Evolutionary conservation across 2,888 invertebrate genomes (phyloP).

Genomic region (Caradrina kadenii): DNA sequence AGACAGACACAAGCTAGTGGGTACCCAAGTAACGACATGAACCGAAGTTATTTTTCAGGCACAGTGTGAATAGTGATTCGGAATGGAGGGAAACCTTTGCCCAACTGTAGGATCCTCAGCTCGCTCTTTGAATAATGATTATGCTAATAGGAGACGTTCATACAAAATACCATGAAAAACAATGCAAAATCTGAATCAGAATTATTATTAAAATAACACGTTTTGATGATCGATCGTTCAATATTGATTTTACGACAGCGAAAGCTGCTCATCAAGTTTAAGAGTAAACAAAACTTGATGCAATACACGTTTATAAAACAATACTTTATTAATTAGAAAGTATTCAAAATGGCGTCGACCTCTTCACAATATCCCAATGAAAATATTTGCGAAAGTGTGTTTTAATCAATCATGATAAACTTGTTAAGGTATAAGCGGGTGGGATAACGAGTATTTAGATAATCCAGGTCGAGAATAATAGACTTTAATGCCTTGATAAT

Average conservation of each 20-base stretch:
- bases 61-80: background rate
- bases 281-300: constrained; percentile 34
- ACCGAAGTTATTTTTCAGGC: too few species aligned
- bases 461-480: constrained; percentile 37
- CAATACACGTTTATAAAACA: constrained; percentile 30
- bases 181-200: too few species aligned
- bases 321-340: constrained; percentile 56
- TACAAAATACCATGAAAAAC: too few species aligned
- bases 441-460: constrained; percentile 37
- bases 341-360: constrained; percentile 51
- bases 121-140: background rate
- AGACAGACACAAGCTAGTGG: too few species aligned
- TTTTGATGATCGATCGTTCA: background rate
- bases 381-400: constrained; percentile 54
- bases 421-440: constrained; percentile 22
- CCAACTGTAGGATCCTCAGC: background rate
- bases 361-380: constrained; percentile 43
- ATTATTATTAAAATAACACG: background rate
- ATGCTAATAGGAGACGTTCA: background rate
- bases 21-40: too few species aligned
- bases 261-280: constrained; percentile 9
- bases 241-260: constrained; percentile 15
- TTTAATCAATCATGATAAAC: constrained; percentile 51
- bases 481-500: constrained; percentile 34
- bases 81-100: too few species aligned